Base-by-base conservation (phyloP, 2,797 vertebrate species). In the Hydrocynus forskahlii region DNA sequence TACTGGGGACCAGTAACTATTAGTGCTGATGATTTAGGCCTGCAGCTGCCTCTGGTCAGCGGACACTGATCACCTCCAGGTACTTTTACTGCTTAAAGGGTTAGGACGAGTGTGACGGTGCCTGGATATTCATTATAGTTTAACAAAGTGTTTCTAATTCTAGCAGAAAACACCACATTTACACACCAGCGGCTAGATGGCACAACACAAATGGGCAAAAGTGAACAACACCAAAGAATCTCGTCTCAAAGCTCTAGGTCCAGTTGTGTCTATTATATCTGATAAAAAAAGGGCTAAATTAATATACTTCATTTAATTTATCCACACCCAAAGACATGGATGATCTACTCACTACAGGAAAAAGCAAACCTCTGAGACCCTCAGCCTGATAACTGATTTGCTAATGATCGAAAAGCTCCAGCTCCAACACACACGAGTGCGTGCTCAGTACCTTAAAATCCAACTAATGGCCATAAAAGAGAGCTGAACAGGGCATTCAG, bases 301-400 rank as follows among this genome's bases (percentile, higher is more conserved):
- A 69, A 17, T 17, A 54, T 14, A 16, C 7, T 70, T 25, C 5
- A 8, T 14, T 25, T 21, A 21, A 45, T 48, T 45, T 70, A 52
- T 52, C 14, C 45, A 17, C 19, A 69, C 48, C 23, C 13, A 23
- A 69, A 23, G 12, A 1, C 13, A 7, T 13, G 29, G 13, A 16
- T 63, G 64, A 9, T 1, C 38, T 43, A 23, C 12, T 21, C 43
- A 69, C 9, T 10, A 35, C 35, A 21, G 57, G 23, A 12, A 23
- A 2, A 62, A 52, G 5, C 25, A 35, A 63, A 10, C 59, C 82
- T 81, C 29, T 52, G 63, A 75, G 67, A 79, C 62, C 38, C 4
- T 16, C 62, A 77, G 66, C 19, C 72, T 63, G 54, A 57, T 75
- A 76, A 84, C 83, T 80, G 72, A 71, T 75, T 82, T 45, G 70